Conservation (phyloP, 1,140 invertebrate genomes). For the Venturia canescens region DNA sequence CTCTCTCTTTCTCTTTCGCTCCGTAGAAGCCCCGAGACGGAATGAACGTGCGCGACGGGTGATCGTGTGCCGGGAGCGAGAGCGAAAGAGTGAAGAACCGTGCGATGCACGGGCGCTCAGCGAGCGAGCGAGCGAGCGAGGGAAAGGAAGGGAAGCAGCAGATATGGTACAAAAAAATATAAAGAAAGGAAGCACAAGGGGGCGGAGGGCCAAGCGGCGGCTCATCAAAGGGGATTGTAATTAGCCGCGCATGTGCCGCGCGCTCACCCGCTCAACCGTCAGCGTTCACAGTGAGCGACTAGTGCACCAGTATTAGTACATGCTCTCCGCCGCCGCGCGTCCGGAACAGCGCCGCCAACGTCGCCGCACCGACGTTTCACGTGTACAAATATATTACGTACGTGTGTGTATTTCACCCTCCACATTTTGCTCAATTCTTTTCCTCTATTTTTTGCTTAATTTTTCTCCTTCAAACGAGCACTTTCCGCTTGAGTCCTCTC, state of each 20-base stretch:
- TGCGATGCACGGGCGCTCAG: background rate
- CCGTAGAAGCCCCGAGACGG: slow-evolving; percentile 14
- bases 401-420: slow-evolving; percentile 41
- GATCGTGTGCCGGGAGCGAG: slow-evolving; percentile 36
- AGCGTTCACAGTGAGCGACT: slow-evolving; percentile 49
- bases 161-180: slow-evolving; percentile 31
- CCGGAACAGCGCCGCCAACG: slow-evolving; percentile 6
- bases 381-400: slow-evolving; percentile 9
- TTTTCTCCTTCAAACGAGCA: slow-evolving; percentile 27
- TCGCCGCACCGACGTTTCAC: slow-evolving; percentile 26
- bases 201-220: slow-evolving; percentile 48
- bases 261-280: slow-evolving; percentile 36
- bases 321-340: slow-evolving; percentile 28
- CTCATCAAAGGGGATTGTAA: slow-evolving; percentile 61
- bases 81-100: slow-evolving; percentile 12
- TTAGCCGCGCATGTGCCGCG: slow-evolving; percentile 61
- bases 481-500: background rate
- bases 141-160: background rate
- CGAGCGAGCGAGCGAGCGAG: background rate
- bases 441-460: background rate
- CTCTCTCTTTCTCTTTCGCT: background rate
- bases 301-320: slow-evolving; percentile 42
- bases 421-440: slow-evolving; percentile 30
- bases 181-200: slow-evolving; percentile 42
- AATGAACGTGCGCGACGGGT: slow-evolving; percentile 33